Evolutionary conservation across 2,888 invertebrate species (phyloP).

Genomic region (Phyllotreta cruciferae): DNA sequence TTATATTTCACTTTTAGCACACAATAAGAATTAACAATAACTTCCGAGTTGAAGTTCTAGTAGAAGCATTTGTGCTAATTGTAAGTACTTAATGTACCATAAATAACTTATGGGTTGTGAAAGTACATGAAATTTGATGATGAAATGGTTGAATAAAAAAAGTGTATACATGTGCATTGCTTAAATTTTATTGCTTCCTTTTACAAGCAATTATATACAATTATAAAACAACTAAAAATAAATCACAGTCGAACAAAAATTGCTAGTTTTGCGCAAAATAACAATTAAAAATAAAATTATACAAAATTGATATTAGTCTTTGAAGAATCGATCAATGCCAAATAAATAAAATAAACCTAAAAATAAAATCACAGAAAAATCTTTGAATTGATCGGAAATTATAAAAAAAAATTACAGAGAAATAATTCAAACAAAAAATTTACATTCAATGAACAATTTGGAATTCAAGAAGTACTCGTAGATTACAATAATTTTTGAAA

Average conservation of each 20-base stretch:
- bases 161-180: too few relatives aligned
- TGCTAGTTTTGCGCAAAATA: conserved; percentile 27
- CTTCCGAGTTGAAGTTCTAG: too few relatives aligned
- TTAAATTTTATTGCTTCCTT: conserved; percentile 21
- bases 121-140: too few relatives aligned
- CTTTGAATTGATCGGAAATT: conserved; percentile 2
- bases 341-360: conserved; percentile 5
- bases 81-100: too few relatives aligned
- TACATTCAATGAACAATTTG: too few relatives aligned
- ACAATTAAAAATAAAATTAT: conserved; percentile 1
- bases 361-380: conserved; percentile 9
- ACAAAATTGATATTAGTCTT: neutral
- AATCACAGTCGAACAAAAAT: conserved; percentile 29
- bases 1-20: neutral
- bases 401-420: neutral
- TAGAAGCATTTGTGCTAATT: neutral
- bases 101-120: too few relatives aligned
- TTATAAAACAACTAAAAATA: conserved; percentile 19
- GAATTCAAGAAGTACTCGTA: too few relatives aligned
- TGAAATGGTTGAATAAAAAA: too few relatives aligned
- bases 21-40: neutral
- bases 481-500: too few relatives aligned
- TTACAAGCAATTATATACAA: conserved; percentile 31
- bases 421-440: neutral
- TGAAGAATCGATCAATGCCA: neutral